Conservation (phyloP, 2,797 vertebrate species). For the Simalia tracyae region DNA sequence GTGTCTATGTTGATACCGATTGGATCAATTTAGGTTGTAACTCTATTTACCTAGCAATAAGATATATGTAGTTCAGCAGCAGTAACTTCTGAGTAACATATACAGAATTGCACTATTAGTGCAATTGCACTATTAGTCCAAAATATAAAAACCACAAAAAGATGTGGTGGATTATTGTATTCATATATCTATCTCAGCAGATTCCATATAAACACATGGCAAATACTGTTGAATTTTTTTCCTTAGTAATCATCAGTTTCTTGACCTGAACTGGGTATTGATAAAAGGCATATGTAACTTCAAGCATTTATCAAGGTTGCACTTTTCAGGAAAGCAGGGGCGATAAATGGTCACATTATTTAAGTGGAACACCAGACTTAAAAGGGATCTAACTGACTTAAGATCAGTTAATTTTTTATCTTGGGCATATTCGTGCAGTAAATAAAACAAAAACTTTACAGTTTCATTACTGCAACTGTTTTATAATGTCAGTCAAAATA, state of each 20-base stretch:
- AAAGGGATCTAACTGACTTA: slow-evolving; percentile 2
- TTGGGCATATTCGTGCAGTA: slow-evolving; percentile 19
- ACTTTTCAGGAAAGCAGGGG: neutral
- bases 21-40: neutral
- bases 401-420: slow-evolving; percentile 23
- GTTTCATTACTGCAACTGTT: slow-evolving; percentile 12
- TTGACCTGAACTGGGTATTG: neutral
- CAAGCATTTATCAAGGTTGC: neutral
- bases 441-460: slow-evolving; percentile 2
- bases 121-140: neutral
- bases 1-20: neutral
- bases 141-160: neutral
- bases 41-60: neutral
- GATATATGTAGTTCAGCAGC: neutral
- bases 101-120: neutral
- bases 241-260: neutral
- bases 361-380: slow-evolving; percentile 15
- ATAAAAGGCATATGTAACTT: neutral
- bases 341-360: slow-evolving; percentile 8
- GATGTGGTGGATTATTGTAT: neutral
- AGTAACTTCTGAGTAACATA: neutral
- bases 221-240: neutral
- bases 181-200: neutral
- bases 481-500: slow-evolving; percentile 3
- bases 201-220: neutral